Percentiles rank a stretch among this genome's conserved stretches.
These are phyloP conservation scores for Acheta domesticus DNA, from an alignment of 2,888 invertebrate genomes.

Conservation along the genomic window DNA sequence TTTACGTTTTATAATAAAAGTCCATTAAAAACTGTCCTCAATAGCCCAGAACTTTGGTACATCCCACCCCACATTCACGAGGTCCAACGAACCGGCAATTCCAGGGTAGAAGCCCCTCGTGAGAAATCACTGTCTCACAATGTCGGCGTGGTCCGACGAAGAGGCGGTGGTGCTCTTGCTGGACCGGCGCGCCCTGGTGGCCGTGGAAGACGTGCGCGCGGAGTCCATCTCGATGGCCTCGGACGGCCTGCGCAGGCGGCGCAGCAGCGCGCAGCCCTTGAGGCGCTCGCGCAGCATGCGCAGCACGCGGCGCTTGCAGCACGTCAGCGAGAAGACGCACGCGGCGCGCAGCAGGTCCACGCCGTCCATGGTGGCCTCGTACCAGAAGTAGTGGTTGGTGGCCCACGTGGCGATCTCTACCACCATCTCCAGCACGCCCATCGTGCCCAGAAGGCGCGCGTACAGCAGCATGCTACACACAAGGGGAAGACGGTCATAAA, in stretches of 20 bases:
- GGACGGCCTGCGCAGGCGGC: background rate
- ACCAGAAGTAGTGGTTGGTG: background rate
- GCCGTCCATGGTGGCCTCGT: conserved; percentile 1
- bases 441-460: background rate
- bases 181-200: background rate
- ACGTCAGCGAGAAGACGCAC: background rate
- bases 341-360: background rate
- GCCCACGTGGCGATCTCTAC: background rate
- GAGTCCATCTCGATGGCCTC: background rate
- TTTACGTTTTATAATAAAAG: too few species aligned
- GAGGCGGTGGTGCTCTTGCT: too few species aligned
- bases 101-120: too few species aligned
- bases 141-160: too few species aligned
- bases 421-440: background rate
- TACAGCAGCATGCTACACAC: background rate
- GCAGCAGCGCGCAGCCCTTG: background rate
- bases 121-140: too few species aligned
- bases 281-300: background rate
- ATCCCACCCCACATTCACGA: too few species aligned
- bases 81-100: too few species aligned
- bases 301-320: conserved; percentile 7
- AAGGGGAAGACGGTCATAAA: background rate
- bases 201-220: background rate
- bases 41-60: too few species aligned
- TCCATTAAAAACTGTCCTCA: too few species aligned